Conservation (phyloP, 2,888 invertebrate species). For the Thelaira solivaga region DNA sequence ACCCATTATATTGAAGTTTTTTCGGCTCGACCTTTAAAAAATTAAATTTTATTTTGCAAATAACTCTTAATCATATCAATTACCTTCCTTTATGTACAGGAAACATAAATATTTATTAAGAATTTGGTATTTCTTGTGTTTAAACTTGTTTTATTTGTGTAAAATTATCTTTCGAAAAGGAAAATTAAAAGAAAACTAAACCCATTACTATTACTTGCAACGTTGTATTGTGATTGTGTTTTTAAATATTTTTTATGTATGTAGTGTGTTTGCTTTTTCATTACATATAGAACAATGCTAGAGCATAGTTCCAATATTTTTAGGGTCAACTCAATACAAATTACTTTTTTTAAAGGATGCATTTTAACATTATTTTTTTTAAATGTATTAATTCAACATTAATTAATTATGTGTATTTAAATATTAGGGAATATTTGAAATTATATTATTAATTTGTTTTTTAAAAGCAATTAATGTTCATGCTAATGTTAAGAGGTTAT, state of each 20-base stretch:
- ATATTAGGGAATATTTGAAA: slow-evolving; percentile 34
- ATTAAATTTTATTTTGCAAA: slow-evolving; percentile 53
- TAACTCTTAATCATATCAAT: slow-evolving; percentile 58
- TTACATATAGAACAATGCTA: slow-evolving; percentile 35
- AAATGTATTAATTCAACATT: slow-evolving; percentile 31
- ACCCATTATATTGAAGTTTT: neutral
- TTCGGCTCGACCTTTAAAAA: slow-evolving; percentile 32
- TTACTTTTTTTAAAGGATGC: slow-evolving; percentile 26
- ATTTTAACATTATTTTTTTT: slow-evolving; percentile 18
- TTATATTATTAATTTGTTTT: slow-evolving; percentile 24
- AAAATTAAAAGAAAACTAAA: slow-evolving; percentile 17
- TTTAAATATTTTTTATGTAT: neutral
- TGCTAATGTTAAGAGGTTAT: slow-evolving; percentile 56
- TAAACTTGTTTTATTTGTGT: slow-evolving; percentile 31
- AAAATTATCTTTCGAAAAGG: slow-evolving; percentile 23
- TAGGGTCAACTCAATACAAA: slow-evolving; percentile 33
- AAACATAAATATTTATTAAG: slow-evolving; percentile 49
- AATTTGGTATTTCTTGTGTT: slow-evolving; percentile 40
- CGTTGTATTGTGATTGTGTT: slow-evolving; percentile 27
- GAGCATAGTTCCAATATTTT: slow-evolving; percentile 31
- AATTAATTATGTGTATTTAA: slow-evolving; percentile 15
- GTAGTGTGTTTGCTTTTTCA: neutral
- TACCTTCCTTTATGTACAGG: slow-evolving; percentile 63
- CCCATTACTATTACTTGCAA: slow-evolving; percentile 23
- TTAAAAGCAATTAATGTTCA: slow-evolving; percentile 59